Evolutionary conservation across 37 sponge, comb jelly and placozoan genomes (phyloP).

Genomic region (Ianthella basta): DNA sequence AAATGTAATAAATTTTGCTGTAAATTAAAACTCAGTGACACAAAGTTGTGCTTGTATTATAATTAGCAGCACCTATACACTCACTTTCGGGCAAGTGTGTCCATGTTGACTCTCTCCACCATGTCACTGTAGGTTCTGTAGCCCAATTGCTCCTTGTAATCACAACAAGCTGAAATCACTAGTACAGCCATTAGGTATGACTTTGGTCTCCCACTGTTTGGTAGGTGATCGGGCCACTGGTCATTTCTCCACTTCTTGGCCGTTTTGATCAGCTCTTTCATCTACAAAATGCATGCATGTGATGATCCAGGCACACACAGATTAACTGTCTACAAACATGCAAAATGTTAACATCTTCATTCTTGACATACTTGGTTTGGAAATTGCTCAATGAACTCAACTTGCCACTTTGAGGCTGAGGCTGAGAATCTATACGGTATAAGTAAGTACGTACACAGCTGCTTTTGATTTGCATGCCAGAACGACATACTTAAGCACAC

Average conservation of each 20-base stretch:
- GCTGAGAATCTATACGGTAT: neutral
- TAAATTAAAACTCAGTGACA: too few relatives aligned
- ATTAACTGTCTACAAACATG: too few relatives aligned
- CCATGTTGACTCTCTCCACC: too few relatives aligned
- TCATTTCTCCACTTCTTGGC: constrained; percentile 71
- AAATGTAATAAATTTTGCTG: too few relatives aligned
- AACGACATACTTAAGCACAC: too few relatives aligned
- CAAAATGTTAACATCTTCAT: neutral
- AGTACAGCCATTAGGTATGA: constrained; percentile 51
- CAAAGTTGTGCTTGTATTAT: too few relatives aligned
- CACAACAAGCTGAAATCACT: constrained; percentile 39
- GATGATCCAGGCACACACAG: too few relatives aligned
- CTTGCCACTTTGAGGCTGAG: constrained; percentile 6
- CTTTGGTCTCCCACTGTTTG: constrained; percentile 39
- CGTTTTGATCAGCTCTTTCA: constrained; percentile 62
- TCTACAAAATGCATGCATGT: too few relatives aligned
- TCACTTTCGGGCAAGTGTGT: too few relatives aligned
- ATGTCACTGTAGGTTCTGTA: neutral
- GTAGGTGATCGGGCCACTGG: constrained; percentile 12
- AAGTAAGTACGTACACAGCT: neutral
- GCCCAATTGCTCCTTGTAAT: neutral
- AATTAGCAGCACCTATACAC: too few relatives aligned
- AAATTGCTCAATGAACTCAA: neutral
- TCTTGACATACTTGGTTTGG: neutral
- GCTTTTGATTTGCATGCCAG: too few relatives aligned